phyloP scores from a whole-genome alignment of 2,113 vertebrate species.

The Eudyptes chrysolophus region DNA sequence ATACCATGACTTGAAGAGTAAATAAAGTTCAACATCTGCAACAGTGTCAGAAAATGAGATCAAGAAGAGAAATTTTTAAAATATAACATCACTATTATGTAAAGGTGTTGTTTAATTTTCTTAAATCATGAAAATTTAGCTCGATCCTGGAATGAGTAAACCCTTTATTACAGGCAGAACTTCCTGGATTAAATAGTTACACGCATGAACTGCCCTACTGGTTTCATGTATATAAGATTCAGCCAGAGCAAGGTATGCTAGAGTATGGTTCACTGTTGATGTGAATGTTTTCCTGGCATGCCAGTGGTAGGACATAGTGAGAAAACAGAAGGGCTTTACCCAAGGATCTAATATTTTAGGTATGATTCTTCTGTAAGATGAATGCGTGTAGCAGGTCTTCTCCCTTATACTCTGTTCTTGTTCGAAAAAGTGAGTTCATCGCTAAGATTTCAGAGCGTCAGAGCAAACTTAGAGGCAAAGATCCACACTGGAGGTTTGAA shows the following conservation, averaged over 20 bases:
- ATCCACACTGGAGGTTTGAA: neutral
- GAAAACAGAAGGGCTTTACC: neutral
- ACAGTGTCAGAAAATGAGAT: neutral
- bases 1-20: neutral
- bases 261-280: neutral
- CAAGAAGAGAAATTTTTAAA: neutral
- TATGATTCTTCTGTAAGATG: neutral
- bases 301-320: neutral
- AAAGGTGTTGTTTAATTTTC: neutral
- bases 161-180: neutral
- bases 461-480: neutral
- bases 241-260: neutral
- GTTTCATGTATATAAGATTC: neutral
- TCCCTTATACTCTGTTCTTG: neutral
- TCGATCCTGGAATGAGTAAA: neutral
- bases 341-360: neutral
- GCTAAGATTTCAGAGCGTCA: neutral
- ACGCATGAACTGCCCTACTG: neutral
- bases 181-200: neutral
- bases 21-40: neutral
- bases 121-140: neutral
- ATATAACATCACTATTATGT: accelerated
- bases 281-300: neutral
- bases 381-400: accelerated
- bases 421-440: accelerated